Percentiles rank a stretch among this genome's conserved stretches.
These are phyloP conservation scores for Carpatolechia fugitivella DNA, from an alignment of 2,888 invertebrate genomes.

Conservation along the genomic window DNA sequence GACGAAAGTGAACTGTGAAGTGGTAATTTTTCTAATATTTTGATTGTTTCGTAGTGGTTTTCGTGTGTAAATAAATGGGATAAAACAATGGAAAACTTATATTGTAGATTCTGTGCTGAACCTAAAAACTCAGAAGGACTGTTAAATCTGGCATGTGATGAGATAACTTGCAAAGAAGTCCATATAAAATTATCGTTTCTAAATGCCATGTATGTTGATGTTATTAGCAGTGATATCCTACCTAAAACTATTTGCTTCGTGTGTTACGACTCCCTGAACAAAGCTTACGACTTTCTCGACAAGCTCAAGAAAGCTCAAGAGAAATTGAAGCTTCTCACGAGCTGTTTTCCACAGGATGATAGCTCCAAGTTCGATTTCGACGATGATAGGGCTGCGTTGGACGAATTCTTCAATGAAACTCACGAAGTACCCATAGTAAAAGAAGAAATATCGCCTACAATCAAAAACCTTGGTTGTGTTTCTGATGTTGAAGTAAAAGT, in stretches of 20 bases:
- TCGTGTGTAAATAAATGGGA: conserved; percentile 16
- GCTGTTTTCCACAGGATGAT: conserved; percentile 25
- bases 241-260: conserved; percentile 64
- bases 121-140: conserved; percentile 49
- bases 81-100: conserved; percentile 40
- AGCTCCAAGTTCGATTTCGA: conserved; percentile 18
- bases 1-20: conserved; percentile 38
- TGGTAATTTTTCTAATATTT: conserved; percentile 39
- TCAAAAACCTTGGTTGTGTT: conserved; percentile 11
- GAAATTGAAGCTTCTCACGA: conserved; percentile 31
- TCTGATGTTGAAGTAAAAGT: conserved; percentile 41
- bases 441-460: conserved; percentile 23
- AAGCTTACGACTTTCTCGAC: conserved; percentile 56
- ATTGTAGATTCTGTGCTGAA: conserved; percentile 65
- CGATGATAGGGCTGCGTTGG: conserved; percentile 48
- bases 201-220: conserved; percentile 62
- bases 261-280: conserved; percentile 58
- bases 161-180: conserved; percentile 45
- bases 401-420: conserved; percentile 40
- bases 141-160: conserved; percentile 43
- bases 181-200: conserved; percentile 48
- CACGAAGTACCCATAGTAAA: conserved; percentile 33
- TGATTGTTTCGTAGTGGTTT: conserved; percentile 23
- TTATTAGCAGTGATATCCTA: conserved; percentile 42
- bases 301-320: conserved; percentile 52